phyloP scores from a whole-genome alignment of 2,113 vertebrate genomes.

The Fulica atra region DNA sequence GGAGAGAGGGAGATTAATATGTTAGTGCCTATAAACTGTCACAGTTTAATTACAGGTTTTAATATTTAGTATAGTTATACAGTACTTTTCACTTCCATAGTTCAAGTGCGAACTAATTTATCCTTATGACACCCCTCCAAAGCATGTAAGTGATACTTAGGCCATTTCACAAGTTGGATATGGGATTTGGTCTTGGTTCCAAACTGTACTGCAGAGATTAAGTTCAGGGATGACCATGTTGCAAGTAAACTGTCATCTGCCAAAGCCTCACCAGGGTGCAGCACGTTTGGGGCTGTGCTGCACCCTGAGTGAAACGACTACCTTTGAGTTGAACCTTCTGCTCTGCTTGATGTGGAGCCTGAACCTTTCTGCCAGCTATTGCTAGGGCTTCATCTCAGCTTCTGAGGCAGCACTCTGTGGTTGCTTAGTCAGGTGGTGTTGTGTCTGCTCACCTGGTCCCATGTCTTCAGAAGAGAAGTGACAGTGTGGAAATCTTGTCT shows the following conservation, averaged over 20 bases:
- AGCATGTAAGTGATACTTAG: background rate
- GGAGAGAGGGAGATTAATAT: background rate
- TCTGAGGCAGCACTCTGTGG: background rate
- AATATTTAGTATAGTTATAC: background rate
- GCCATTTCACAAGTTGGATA: background rate
- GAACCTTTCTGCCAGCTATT: background rate
- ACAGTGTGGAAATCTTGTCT: background rate
- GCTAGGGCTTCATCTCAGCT: background rate
- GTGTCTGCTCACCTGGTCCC: background rate
- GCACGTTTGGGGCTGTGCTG: fast-evolving
- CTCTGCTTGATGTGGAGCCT: background rate
- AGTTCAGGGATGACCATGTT: background rate
- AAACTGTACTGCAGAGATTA: background rate
- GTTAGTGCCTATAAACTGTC: background rate
- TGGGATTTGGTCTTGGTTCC: background rate
- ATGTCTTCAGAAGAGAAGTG: background rate
- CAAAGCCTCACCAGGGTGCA: fast-evolving
- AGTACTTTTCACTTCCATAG: constrained; percentile 1
- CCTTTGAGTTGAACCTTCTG: background rate
- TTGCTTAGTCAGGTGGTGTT: background rate
- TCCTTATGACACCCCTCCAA: background rate
- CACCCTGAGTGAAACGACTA: fast-evolving
- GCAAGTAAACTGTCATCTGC: background rate
- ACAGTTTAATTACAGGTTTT: constrained; percentile 16
- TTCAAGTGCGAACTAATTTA: background rate